Base-by-base conservation (phyloP, 2,888 invertebrate genomes). In the Leptinotarsa haldemani region DNA sequence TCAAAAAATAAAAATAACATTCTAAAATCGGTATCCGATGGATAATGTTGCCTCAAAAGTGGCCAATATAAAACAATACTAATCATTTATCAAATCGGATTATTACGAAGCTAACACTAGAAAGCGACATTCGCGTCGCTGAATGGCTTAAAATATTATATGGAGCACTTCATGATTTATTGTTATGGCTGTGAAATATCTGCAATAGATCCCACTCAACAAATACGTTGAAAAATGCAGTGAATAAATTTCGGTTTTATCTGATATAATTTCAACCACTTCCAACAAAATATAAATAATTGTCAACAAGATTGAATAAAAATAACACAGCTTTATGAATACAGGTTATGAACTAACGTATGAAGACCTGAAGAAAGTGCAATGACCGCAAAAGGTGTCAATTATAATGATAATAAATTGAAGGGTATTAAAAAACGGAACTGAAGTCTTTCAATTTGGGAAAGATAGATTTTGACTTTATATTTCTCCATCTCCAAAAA, bases 121-220 rank as follows among this genome's bases (percentile, higher is more conserved):
- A 58, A 22, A 58, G 58, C 58, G 5, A 18, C 61, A n/a, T 61
- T 61, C n/a, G 61, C 61, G n/a, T 61, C n/a, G 61, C 30, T 61
- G 40, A 61, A 25, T 61, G 30, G 61, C 61, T 61, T 61, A 61
- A 61, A 61, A 61, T 61, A 61, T 61, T 61, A 61, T 61, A 40
- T 18, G n/a, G 61, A 18, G 30, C 61, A 30, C 61, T 61, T 40
- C 30, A 58, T 61, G 61, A 40, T 61, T 61, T 40, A 40, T 40
- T 30, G 61, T 40, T n/a, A 61, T 61, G 25, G n/a, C n/a, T n/a
- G 30, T 25, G 40, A 61, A 61, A 61, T 61, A 61, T 16, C 61
- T 61, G 61, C 30, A 50, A 50, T 50, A 50, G 61, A 40, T 18
- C 30, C n/a, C 61, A 61, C 40, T 61, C 30, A 30, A 40, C 40